These are phyloP conservation scores for Meleagris gallopavo DNA, from an alignment of 2,113 vertebrate species.

Conservation along the genomic window DNA sequence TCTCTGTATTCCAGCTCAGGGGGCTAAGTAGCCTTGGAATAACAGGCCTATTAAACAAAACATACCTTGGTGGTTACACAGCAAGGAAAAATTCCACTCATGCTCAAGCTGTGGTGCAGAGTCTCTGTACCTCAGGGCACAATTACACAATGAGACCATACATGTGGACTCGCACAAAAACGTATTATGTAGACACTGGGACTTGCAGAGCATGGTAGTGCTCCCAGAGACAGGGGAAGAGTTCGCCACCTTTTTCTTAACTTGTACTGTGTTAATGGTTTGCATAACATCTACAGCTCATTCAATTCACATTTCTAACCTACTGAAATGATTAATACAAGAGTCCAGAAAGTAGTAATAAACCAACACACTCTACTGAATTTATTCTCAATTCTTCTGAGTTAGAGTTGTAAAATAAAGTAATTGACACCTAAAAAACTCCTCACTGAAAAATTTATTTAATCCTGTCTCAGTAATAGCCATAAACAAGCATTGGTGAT, in stretches of 20 bases:
- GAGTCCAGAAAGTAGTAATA: background rate
- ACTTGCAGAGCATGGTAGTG: background rate
- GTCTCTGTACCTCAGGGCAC: background rate
- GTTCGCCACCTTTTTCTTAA: background rate
- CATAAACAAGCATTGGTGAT: background rate
- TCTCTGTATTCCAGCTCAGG: too few species aligned
- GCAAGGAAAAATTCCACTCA: background rate
- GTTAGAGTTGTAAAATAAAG: background rate
- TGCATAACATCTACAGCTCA: background rate
- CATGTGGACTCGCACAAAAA: background rate
- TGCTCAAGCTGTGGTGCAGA: accelerated
- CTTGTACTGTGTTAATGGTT: background rate
- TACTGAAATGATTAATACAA: background rate
- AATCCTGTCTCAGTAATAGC: background rate
- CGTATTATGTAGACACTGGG: accelerated
- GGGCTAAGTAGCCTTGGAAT: too few species aligned
- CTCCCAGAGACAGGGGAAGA: background rate
- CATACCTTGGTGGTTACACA: accelerated
- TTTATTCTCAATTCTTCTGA: background rate
- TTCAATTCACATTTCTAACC: background rate
- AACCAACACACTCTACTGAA: background rate
- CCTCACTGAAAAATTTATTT: background rate
- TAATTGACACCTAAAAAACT: background rate
- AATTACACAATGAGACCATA: background rate
- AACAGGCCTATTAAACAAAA: too few species aligned